These are phyloP conservation scores for Strix uralensis DNA, from an alignment of 2,113 vertebrate species.

Conservation along the genomic window DNA sequence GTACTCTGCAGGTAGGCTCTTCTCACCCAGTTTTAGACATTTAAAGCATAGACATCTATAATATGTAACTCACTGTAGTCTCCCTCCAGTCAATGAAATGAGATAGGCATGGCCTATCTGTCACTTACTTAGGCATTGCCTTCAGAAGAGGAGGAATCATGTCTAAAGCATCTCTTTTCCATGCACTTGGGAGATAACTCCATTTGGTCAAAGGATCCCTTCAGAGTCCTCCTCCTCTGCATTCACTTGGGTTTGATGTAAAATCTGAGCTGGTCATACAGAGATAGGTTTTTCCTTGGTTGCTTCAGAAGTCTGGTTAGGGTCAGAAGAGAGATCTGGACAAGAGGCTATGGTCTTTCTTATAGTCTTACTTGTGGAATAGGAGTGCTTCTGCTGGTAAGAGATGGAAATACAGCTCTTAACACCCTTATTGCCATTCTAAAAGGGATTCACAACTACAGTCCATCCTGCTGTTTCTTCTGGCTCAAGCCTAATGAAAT, in stretches of 20 bases:
- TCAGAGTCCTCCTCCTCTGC: neutral
- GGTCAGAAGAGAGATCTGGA: neutral
- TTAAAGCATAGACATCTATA: neutral
- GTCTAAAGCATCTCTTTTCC: neutral
- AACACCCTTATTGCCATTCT: neutral
- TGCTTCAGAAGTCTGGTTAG: neutral
- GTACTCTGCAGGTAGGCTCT: neutral
- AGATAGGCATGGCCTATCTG: neutral
- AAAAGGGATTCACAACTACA: neutral
- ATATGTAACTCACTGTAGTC: neutral
- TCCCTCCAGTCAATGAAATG: neutral
- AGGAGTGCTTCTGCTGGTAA: neutral
- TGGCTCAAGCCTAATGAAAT: neutral
- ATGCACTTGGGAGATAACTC: neutral
- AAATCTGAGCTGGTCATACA: neutral
- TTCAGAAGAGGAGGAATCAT: neutral
- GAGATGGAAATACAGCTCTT: neutral
- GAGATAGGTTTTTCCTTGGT: neutral
- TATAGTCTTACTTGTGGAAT: neutral
- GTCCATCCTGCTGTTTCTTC: neutral
- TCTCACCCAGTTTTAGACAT: neutral
- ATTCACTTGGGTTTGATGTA: neutral
- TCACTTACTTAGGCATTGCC: neutral
- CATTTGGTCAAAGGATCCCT: neutral
- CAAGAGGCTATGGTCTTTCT: neutral